Evolutionary conservation across 1,140 invertebrate genomes (phyloP).

Genomic region (Chionoecetes opilio): DNA sequence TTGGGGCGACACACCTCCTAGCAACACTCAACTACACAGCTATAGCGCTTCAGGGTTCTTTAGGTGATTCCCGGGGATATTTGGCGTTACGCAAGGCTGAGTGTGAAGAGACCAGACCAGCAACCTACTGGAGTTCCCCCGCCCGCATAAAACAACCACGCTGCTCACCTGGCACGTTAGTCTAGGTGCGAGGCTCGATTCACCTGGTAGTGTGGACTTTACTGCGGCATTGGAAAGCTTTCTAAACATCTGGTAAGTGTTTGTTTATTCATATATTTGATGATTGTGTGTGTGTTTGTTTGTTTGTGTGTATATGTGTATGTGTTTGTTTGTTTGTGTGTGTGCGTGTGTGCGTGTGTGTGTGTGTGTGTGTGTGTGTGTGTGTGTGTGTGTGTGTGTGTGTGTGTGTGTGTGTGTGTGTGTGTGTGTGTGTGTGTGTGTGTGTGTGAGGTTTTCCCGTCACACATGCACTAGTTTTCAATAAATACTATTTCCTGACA

Average conservation of each 20-base stretch:
- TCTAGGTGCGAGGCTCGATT: background rate
- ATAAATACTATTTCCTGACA: no score
- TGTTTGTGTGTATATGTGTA: no score
- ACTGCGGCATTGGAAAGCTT: background rate
- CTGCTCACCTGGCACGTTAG: background rate
- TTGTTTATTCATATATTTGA: no score
- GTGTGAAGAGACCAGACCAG: background rate
- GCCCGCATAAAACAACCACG: background rate
- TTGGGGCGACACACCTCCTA: background rate
- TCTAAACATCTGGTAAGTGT: background rate
- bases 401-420: background rate
- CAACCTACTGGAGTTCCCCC: background rate
- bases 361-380: slow-evolving; percentile 18
- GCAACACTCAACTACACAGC: background rate
- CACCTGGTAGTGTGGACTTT: background rate
- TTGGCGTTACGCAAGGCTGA: background rate
- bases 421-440: background rate
- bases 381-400: slow-evolving; percentile 23
- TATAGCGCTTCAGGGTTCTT: background rate
- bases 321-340: no score
- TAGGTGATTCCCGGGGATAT: background rate
- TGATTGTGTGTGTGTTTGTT: no score
- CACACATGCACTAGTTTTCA: background rate
- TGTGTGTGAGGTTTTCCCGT: no score
- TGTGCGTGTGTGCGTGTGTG: no score